These are phyloP conservation scores for Microtus oregoni DNA, from an alignment of 2,113 vertebrate species.

Conservation along the genomic window DNA sequence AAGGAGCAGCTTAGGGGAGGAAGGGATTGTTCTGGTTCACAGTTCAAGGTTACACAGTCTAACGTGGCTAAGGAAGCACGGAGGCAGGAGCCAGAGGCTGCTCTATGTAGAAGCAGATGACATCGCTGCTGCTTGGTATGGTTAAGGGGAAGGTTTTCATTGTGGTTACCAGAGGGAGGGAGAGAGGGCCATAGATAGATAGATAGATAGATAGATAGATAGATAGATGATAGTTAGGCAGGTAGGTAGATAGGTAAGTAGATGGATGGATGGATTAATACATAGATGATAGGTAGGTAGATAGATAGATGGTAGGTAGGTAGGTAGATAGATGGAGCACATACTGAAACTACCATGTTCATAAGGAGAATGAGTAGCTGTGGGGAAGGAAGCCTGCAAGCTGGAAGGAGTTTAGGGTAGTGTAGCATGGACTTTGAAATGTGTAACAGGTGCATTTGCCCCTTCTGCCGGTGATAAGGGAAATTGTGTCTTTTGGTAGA, in stretches of 20 bases:
- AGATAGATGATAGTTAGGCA: too few species aligned
- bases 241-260: too few species aligned
- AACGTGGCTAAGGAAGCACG: background rate
- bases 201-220: too few species aligned
- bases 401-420: background rate
- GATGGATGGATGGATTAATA: too few species aligned
- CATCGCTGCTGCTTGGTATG: background rate
- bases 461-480: too few species aligned
- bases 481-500: too few species aligned
- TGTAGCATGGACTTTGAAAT: background rate
- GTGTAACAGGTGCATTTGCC: background rate
- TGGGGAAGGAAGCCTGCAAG: background rate
- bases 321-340: too few species aligned
- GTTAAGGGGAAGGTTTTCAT: background rate
- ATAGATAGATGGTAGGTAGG: too few species aligned
- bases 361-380: background rate
- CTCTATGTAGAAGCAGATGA: too few species aligned
- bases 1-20: background rate
- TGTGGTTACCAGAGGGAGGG: background rate
- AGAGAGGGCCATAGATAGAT: background rate
- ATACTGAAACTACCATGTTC: background rate
- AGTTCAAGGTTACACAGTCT: background rate
- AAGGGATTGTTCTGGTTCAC: background rate
- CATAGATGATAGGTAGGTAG: too few species aligned
- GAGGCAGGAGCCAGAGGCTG: background rate